A percentile compares a stretch with the other conserved stretches of the same genome.
phyloP scores from a whole-genome alignment of 1,140 invertebrate species.

The Rhagoletis pomonella region DNA sequence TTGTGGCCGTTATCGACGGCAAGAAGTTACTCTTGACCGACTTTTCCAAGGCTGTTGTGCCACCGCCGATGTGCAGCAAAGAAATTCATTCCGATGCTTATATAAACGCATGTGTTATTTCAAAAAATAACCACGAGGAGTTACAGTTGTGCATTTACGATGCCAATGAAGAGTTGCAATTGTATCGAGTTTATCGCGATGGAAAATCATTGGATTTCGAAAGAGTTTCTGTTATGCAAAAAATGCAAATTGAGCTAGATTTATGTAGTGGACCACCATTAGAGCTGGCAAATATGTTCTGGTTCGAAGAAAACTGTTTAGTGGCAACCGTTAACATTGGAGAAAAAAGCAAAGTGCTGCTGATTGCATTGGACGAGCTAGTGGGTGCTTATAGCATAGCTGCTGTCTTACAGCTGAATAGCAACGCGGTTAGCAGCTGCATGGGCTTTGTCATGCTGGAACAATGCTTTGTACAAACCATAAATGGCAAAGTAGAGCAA shows the following conservation, averaged over 20 bases:
- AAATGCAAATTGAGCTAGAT: not conserved
- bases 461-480: constrained; percentile 29
- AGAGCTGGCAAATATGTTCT: not conserved
- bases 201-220: not conserved
- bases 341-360: not conserved
- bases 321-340: not conserved
- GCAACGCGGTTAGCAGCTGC: constrained; percentile 3
- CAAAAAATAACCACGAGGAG: not conserved
- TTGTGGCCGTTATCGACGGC: constrained; percentile 88
- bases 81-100: constrained; percentile 76
- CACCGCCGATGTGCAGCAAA: constrained; percentile 87
- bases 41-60: constrained; percentile 83
- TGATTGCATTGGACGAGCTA: not conserved
- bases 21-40: constrained; percentile 82
- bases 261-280: not conserved
- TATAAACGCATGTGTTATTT: constrained; percentile 76
- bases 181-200: not conserved
- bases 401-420: not conserved
- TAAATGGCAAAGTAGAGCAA: not conserved
- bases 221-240: not conserved
- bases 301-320: not conserved
- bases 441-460: not conserved
- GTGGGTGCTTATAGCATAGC: not conserved
- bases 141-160: constrained; percentile 61
- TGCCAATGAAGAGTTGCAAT: not conserved